These are phyloP conservation scores for Ceramica pisi DNA, from an alignment of 2,888 invertebrate species.

Conservation along the genomic window DNA sequence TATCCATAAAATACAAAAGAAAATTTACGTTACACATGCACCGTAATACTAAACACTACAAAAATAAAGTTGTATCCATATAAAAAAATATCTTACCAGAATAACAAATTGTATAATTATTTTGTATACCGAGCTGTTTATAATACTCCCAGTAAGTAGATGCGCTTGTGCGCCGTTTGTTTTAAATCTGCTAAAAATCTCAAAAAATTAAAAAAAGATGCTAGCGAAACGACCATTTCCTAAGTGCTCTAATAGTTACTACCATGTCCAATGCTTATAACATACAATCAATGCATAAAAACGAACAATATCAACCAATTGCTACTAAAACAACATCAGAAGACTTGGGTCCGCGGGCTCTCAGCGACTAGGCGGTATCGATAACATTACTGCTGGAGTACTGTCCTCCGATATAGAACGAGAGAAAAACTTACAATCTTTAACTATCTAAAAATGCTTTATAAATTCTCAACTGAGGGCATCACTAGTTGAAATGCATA, in stretches of 20 bases:
- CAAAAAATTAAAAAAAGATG: constrained; percentile 82
- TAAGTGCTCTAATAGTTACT: constrained; percentile 89
- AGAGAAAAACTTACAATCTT: constrained; percentile 68
- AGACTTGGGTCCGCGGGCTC: constrained; percentile 86
- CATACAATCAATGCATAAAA: constrained; percentile 87
- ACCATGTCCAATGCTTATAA: constrained; percentile 84
- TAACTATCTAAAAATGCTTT: constrained; percentile 80
- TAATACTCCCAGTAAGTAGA: constrained; percentile 87
- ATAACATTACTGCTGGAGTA: constrained; percentile 69
- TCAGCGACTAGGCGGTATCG: constrained; percentile 90
- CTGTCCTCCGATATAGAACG: constrained; percentile 68
- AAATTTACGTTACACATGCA: constrained; percentile 87
- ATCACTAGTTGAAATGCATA: constrained; percentile 72
- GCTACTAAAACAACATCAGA: constrained; percentile 85
- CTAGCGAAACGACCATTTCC: constrained; percentile 89
- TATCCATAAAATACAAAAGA: constrained; percentile 81
- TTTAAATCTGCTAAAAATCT: constrained; percentile 82
- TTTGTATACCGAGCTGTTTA: constrained; percentile 86
- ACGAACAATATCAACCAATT: constrained; percentile 89
- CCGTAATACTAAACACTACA: constrained; percentile 88
- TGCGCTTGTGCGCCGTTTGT: constrained; percentile 70
- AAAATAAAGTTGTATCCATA: constrained; percentile 88
- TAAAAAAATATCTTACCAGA: constrained; percentile 89
- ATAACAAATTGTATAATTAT: constrained; percentile 89
- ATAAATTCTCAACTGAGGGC: constrained; percentile 81